phyloP scores from a whole-genome alignment of 2,888 invertebrate genomes.

The Fragum fragum region DNA sequence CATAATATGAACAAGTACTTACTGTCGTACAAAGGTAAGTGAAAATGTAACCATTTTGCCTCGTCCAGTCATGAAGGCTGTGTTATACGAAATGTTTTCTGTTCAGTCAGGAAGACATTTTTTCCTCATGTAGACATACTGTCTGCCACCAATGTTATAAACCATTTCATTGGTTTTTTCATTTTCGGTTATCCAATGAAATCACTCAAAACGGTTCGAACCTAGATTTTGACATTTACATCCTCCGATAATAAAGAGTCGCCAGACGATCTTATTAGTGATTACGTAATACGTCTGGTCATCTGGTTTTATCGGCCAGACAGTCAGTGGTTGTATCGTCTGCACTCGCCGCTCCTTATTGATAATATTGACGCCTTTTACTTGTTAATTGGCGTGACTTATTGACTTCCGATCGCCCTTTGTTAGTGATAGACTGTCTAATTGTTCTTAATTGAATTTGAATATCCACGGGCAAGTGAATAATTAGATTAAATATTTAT shows the following conservation, averaged over 20 bases:
- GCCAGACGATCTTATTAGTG: slow-evolving; percentile 60
- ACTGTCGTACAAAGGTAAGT: slow-evolving; percentile 79
- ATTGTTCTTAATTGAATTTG: slow-evolving; percentile 1
- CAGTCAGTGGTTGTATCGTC: not conserved
- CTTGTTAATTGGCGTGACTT: slow-evolving; percentile 15
- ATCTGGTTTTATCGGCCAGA: slow-evolving; percentile 23
- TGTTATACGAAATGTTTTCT: slow-evolving; percentile 25
- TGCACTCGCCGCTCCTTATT: slow-evolving; percentile 5
- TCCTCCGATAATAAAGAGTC: slow-evolving; percentile 59
- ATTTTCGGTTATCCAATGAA: slow-evolving; percentile 55
- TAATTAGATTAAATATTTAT: too few relatives aligned
- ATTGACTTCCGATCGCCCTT: slow-evolving; percentile 15
- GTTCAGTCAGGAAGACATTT: slow-evolving; percentile 51
- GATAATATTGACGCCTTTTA: slow-evolving; percentile 16
- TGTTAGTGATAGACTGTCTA: slow-evolving; percentile 1
- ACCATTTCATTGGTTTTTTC: slow-evolving; percentile 55
- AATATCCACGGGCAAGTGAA: not conserved
- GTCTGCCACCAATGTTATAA: slow-evolving; percentile 39
- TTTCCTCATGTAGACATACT: slow-evolving; percentile 53
- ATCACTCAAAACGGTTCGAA: slow-evolving; percentile 18
- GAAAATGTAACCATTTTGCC: slow-evolving; percentile 76
- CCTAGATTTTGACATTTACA: slow-evolving; percentile 41
- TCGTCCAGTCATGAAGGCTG: slow-evolving; percentile 5
- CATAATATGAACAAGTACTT: too few relatives aligned
- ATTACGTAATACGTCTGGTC: slow-evolving; percentile 67